These are phyloP conservation scores for Pelecanus crispus DNA, from an alignment of 2,113 vertebrate genomes.

Conservation along the genomic window DNA sequence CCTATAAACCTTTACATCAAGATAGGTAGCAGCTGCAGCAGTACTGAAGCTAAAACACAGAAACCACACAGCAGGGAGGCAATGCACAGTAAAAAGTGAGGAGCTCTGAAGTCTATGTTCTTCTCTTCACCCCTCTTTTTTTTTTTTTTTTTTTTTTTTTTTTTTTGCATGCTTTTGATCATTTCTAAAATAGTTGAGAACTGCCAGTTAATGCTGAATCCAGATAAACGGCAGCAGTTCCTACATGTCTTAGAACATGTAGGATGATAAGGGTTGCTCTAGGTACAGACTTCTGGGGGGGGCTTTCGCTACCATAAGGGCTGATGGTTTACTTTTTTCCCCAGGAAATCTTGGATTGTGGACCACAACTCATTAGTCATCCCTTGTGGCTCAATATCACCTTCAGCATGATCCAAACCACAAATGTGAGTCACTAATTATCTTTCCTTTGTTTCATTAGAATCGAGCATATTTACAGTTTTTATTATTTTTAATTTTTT, in stretches of 20 bases:
- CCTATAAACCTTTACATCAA: neutral
- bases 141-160: neutral
- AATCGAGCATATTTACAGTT: neutral
- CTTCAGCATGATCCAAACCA: neutral
- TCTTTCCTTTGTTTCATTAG: neutral
- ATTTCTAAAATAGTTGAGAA: neutral
- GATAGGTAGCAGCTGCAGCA: neutral
- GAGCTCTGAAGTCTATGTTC: neutral
- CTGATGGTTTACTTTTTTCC: neutral
- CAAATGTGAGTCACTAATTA: neutral
- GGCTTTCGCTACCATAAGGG: neutral
- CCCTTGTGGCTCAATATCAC: neutral
- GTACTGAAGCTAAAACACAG: conserved; percentile 10
- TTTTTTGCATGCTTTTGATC: neutral
- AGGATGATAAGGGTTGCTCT: neutral
- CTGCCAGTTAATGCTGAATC: neutral
- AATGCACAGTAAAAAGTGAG: conserved; percentile 4
- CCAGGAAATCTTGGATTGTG: neutral
- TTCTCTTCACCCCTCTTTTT: neutral
- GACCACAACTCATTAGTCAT: neutral
- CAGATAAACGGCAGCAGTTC: neutral
- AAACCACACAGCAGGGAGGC: conserved; percentile 3
- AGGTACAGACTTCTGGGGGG: neutral
- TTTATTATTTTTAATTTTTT: neutral
- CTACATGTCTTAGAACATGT: neutral